Base-by-base conservation (phyloP, 2,113 vertebrate genomes). In the Corythornis vintsioides region DNA sequence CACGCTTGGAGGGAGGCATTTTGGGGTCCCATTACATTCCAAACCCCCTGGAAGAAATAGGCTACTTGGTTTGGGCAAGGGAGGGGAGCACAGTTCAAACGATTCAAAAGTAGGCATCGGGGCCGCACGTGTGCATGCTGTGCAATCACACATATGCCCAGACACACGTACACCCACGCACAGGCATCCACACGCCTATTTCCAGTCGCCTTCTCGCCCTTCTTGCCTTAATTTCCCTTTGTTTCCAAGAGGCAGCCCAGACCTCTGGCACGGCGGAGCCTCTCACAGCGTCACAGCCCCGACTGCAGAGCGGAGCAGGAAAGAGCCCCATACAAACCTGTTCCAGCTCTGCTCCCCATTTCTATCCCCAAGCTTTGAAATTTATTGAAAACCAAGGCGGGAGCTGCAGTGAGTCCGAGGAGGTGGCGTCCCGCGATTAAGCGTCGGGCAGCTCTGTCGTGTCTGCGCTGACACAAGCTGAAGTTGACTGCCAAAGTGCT, bases 401-500 rank as follows among this genome's bases (percentile, higher is more conserved):
- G 92, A 35, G 71, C 70, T 94, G 95, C 75, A 88, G 79, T 64
- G 91, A 82, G 96, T 97, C 96, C 97, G 96, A 97, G 97, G 90
- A 96, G 97, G 98, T 98, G 97, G 98, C 69, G 94, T 98, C 98
- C 98, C 96, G 43, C 93, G 97, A 94, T 96, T 96, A 96, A 97
- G 93, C 87, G 96, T 53, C 94, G 97, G 96, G 94, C 98, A 97
- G 97, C 97, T 97, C 97, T 97, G 96, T 97, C 97, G 86, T 96
- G 98, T 96, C 98, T 97, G 95, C 93, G 93, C 96, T 95, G 95
- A 97, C 97, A 97, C 98, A 98, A 97, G 97, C 97, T 97, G 95
- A 98, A 98, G 97, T 97, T 98, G 98, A 97, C 97, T 97, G 97
- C 98, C 98, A 98, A 98, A 98, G 97, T 98, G 98, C 98, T 97